Evolutionary conservation across 2,888 invertebrate genomes (phyloP), one percentile per base, ranked within the genome.

Genomic region (Rotaria magnacalcarata): DNA sequence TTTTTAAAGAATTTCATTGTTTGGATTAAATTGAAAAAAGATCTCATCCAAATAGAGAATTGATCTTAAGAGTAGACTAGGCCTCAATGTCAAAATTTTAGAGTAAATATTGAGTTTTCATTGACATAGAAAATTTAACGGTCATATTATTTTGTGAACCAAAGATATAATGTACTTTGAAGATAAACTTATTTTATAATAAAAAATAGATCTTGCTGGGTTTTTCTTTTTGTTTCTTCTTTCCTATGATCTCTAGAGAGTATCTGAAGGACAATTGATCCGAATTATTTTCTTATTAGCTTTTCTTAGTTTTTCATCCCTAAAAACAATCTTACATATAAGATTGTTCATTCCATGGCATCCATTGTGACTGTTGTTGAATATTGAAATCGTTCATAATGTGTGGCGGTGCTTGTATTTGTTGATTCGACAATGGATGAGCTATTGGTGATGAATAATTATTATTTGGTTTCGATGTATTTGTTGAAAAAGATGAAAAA

Each of bases 291-390:
- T 34, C 34, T 34, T 34, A 34, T 34, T 34, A 34, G 21, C 6
- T 75, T 16, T 2, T 41, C 34, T 8, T 41, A 41, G 6, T 41
- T 75, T 43, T 41, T 21, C 34, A 34, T 34, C 2, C 34, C 34
- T 34, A 34, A 34, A 34, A 34, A 34, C 34, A n/a, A 43, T 24
- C 41, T 75, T 75, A 75, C 47, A 43, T 75, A 75, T 75, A 41
- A 47, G 75, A n/a, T 75, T 75, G 75, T 75, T 75, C 75, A 47
- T 75, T 75, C 75, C 75, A 75, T 43, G 75, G 47, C 75, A 75
- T 75, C 75, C 75, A 75, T 47, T 75, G 75, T 75, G 41, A 41
- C 24, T 75, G 43, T 43, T 75, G 75, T 43, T 75, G 75, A 43
- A 24, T 24, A 41, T 43, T 41, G 3, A 75, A 75, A 75, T 75